phyloP scores from a whole-genome alignment of 2,888 invertebrate species.

The Dynastes maya region DNA sequence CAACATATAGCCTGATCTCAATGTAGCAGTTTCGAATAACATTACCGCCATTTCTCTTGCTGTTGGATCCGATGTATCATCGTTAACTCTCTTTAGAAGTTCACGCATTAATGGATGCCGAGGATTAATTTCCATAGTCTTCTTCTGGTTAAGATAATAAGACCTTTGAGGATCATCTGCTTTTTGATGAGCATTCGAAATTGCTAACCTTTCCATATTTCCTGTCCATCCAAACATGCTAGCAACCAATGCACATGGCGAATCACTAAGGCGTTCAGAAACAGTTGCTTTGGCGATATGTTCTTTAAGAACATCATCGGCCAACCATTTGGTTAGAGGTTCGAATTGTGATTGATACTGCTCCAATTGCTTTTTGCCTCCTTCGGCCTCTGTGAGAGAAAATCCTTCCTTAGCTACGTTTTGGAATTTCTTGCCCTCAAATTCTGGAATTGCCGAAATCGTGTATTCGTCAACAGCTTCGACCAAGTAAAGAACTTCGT shows the following conservation, averaged over 20 bases:
- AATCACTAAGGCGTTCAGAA: conserved; percentile 90
- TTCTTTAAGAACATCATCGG: conserved; percentile 84
- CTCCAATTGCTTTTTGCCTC: conserved; percentile 83
- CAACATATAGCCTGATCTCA: conserved; percentile 95
- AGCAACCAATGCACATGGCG: conserved; percentile 97
- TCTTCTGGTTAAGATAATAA: conserved; percentile 94
- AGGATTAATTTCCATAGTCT: conserved; percentile 97
- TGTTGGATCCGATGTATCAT: conserved; percentile 83
- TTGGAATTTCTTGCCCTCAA: conserved; percentile 99
- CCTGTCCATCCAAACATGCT: conserved; percentile 99
- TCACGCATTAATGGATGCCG: conserved; percentile 96
- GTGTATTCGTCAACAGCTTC: conserved; percentile 99
- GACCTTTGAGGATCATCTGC: conserved; percentile 91
- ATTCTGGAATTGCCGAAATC: conserved; percentile 96
- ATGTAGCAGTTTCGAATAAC: conserved; percentile 93
- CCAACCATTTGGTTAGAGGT: conserved; percentile 93
- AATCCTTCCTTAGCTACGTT: conserved; percentile 99
- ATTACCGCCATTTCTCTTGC: conserved; percentile 90
- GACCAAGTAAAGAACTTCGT: conserved; percentile 93
- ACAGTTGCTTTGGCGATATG: conserved; percentile 85
- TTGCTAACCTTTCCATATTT: conserved; percentile 97
- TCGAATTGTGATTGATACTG: conserved; percentile 85
- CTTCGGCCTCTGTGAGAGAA: conserved; percentile 82
- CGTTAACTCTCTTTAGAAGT: conserved; percentile 85
- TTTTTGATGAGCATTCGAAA: conserved; percentile 97